These are phyloP conservation scores for Buceros bicornis DNA, from an alignment of 2,797 vertebrate genomes.

Conservation along the genomic window DNA sequence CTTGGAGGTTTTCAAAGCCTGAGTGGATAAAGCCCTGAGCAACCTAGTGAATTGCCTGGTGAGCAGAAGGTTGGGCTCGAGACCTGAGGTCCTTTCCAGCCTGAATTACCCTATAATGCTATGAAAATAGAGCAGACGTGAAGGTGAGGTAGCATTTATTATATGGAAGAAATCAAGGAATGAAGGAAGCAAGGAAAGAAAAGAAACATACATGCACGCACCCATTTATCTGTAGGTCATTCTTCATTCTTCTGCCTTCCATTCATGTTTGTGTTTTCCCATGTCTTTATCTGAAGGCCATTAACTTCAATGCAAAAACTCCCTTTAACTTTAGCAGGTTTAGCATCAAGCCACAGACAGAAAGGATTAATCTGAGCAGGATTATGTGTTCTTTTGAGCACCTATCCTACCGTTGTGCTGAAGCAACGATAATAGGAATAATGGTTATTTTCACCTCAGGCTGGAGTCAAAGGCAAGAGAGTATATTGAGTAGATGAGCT, in stretches of 20 bases:
- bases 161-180: neutral
- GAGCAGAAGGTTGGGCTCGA: neutral
- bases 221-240: rapidly evolving
- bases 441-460: constrained; percentile 14
- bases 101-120: neutral
- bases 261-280: neutral
- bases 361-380: neutral
- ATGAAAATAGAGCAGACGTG: neutral
- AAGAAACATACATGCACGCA: neutral
- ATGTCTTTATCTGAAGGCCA: neutral
- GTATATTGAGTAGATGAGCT: neutral
- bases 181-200: neutral
- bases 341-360: neutral
- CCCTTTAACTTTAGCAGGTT: neutral
- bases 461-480: neutral
- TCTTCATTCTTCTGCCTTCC: neutral
- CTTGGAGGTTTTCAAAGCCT: neutral
- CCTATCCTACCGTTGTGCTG: neutral
- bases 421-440: neutral
- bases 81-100: neutral
- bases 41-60: neutral
- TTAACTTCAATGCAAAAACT: neutral
- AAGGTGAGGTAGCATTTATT: neutral
- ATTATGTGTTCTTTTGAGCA: neutral
- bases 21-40: neutral